Base-by-base conservation (phyloP, 2,797 vertebrate species). In the Clarias platycephalus region DNA sequence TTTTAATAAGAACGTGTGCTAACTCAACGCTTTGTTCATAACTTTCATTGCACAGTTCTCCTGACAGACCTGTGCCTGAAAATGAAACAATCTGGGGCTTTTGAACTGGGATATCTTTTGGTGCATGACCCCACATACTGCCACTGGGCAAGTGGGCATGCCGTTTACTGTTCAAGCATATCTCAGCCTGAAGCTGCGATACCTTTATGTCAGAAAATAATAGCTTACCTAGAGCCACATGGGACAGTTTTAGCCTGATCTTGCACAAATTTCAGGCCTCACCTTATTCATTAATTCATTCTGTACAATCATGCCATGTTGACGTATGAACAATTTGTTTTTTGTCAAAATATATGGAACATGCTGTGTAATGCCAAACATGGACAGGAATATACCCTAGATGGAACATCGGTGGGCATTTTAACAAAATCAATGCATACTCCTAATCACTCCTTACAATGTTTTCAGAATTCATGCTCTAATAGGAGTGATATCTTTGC, bases 171-270 rank as follows among this genome's bases (percentile, higher is more conserved):
- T n/a, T 37, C 12, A 62, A 24, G 20, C 22, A 6, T 78, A 62
- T 62, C 16, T 7, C 28, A 60, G 3, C 57, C 10, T 2, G 13
- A 63, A 79, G 76, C 24, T n/a, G 63, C 1, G 6, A 44, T 63
- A 60, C 76, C 26, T 78, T 78, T 40, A 63, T 78, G 15, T 24
- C 40, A 63, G 34, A 44, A 78, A 78, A 62, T 24, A 34, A 20
- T 40, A 24, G 9, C 34, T 70, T 70, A 37, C 22, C 26, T 53
- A 12, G 74, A 79, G 58, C 12, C 31, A 15, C 31, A 7, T 40
- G 5, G 76, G 26, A 62, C 2, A 18, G 22, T 62, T 62, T 78
- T 2, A 44, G 6, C 15, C 40, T 26, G 49, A 37, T 20, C 6
- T n/a, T 1, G 5, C 57, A 58, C 18, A 76, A 24, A 76, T 22